phyloP scores from a whole-genome alignment of 2,797 vertebrate species.

The Schizopygopsis malacanthus region DNA sequence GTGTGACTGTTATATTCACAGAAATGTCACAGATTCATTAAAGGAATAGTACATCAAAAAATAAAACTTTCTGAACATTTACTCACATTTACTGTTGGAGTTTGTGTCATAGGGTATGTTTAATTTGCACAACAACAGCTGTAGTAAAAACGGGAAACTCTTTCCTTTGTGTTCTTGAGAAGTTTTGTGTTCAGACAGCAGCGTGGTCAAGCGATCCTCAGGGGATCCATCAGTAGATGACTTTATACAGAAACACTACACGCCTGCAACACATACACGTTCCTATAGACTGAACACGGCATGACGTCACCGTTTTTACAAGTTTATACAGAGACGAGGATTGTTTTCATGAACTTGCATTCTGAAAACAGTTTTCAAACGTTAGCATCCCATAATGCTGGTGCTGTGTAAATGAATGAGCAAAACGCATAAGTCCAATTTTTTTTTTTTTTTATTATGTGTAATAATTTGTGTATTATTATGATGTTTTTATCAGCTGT shows the following conservation, averaged over 20 bases:
- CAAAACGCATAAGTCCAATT: too few species aligned
- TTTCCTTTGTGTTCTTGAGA: neutral
- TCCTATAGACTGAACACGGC: neutral
- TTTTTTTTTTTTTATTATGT: too few species aligned
- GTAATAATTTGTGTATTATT: neutral
- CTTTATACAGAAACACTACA: neutral
- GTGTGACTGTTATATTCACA: neutral
- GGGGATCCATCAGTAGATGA: neutral
- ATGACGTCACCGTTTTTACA: neutral
- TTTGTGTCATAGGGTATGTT: neutral
- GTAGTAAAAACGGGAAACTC: neutral
- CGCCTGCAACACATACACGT: neutral
- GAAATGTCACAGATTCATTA: neutral
- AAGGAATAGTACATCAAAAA: neutral
- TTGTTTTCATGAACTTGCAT: too few species aligned
- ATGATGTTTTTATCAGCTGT: neutral
- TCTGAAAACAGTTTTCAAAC: too few species aligned
- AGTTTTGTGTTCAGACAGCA: neutral
- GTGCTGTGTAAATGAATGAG: too few species aligned
- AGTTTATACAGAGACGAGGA: neutral
- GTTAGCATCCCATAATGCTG: too few species aligned
- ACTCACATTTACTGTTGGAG: neutral
- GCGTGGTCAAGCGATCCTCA: neutral
- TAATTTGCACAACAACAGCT: neutral
- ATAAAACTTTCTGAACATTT: neutral